Evolutionary conservation across 2,113 vertebrate species (phyloP).

Genomic region (Leptosomus discolor): DNA sequence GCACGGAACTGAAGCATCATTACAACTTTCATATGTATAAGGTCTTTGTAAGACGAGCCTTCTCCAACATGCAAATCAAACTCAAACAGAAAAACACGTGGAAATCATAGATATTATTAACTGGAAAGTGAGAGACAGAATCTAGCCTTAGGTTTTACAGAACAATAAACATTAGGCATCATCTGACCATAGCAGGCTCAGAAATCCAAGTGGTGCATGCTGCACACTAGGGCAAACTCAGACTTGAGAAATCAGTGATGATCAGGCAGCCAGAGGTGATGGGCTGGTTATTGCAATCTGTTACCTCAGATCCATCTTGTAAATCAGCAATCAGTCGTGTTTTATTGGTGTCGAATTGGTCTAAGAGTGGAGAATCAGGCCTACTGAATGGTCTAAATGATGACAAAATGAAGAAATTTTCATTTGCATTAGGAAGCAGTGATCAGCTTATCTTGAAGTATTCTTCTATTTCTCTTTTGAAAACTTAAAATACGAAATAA

Average conservation of each 20-base stretch:
- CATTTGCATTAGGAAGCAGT: neutral
- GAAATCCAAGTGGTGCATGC: neutral
- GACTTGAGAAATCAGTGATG: neutral
- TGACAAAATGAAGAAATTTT: neutral
- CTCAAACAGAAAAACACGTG: neutral
- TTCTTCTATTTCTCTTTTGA: neutral
- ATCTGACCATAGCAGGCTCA: neutral
- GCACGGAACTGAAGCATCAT: neutral
- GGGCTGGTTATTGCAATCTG: neutral
- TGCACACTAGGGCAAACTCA: neutral
- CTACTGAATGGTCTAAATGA: neutral
- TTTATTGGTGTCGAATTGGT: neutral
- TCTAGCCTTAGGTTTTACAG: neutral
- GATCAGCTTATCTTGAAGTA: neutral
- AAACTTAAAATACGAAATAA: neutral
- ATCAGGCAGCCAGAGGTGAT: neutral
- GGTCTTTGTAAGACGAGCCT: neutral
- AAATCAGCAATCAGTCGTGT: neutral
- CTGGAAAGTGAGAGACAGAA: neutral
- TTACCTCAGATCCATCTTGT: neutral
- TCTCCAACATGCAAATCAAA: neutral
- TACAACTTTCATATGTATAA: neutral
- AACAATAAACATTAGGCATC: neutral
- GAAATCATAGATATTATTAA: neutral
- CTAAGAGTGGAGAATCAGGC: neutral